Evolutionary conservation across 2,113 vertebrate species (phyloP), one percentile per base, ranked within the genome.

Genomic region (Amphilophus citrinellus): DNA sequence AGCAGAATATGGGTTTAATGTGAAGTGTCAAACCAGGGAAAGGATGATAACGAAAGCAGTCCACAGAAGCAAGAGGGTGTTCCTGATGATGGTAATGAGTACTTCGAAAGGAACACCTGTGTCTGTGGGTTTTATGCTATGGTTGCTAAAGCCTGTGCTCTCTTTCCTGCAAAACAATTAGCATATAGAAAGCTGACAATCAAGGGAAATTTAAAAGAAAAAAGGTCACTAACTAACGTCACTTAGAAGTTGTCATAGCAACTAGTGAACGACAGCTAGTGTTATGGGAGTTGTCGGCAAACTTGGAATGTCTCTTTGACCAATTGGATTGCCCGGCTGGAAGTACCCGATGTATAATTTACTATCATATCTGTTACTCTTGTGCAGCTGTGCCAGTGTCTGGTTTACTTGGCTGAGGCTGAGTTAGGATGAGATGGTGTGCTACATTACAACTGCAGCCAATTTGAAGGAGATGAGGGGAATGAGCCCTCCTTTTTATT

Each of bases 401-500:
- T 80, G 83, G 82, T 84, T 82, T 53, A 57, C 81, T 91, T 88
- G 88, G 86, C 88, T 4, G 65, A 27, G 66, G 73, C 85, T 10
- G 76, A 76, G 73, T 35, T 35, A 62, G 50, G 86, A 87, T 68
- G 86, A 87, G 84, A 62, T 60, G 82, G 22, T 83, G 76, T n/a
- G 73, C 81, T 80, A 39, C 79, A 73, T 84, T 82, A 66, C 84
- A 84, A 77, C 83, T 5, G 61, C 79, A 65, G 78, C 91, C 91
- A 87, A 81, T 77, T 83, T 13, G 10, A 80, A 58, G 76, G 20
- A 66, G 80, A 79, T 18, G 42, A 65, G 50, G 65, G 56, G 61
- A 2, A 87, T 75, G 83, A 91, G 85, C 71, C 66, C 24, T 78
- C n/a, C 62, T 89, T 59, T 86, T 93, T 81, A 90, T 92, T 91